Evolutionary conservation across 92 coral and sea anemone genomes (phyloP), one percentile per base, ranked within the genome.

Genomic region (Montipora capitata): DNA sequence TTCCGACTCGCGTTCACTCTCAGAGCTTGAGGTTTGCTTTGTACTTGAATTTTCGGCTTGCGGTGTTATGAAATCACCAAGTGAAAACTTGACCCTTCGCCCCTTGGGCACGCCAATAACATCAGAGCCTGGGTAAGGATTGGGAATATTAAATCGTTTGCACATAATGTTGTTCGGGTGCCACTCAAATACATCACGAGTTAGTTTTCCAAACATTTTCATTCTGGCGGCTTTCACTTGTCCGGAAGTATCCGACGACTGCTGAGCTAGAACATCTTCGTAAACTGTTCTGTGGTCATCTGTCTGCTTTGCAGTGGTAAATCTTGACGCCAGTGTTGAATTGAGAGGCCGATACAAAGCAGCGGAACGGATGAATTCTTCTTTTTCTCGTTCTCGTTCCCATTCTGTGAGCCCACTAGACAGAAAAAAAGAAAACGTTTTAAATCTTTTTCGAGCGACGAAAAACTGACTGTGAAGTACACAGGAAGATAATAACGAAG

Each of bases 331-430:
- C 95, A 98, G 96, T 58, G 90, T 79, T 17, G 95, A 90, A 57
- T 81, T 98, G 70, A 98, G 87, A 5, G 99, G 99, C 45, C 91
- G 96, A 87, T 95, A 98, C 45, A 98, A 63, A 41, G 91, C 54
- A 15, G 99, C 99, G 10, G 99, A 68, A 10, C 95, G 94, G 38
- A 92, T 62, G 57, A 98, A 98, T 72, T 98, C 99, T 78, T 98
- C 99, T 49, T 77, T 90, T 89, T 98, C 99, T 40, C 99, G 91
- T 71, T 96, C 99, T 68, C 96, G 84, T 78, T 98, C 99, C 99
- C 99, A 98, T 70, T 98, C 99, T 8, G 99, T 98, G 88, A 96
- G 78, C 45, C 93, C 94, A 74, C 95, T 94, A 79, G 5, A 74
- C 27, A 9, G n/a, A 38, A 70, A 78, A 40, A 4, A 48, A 48